Evolutionary conservation across 2,113 vertebrate species (phyloP).

Genomic region (Microtus richardsoni): DNA sequence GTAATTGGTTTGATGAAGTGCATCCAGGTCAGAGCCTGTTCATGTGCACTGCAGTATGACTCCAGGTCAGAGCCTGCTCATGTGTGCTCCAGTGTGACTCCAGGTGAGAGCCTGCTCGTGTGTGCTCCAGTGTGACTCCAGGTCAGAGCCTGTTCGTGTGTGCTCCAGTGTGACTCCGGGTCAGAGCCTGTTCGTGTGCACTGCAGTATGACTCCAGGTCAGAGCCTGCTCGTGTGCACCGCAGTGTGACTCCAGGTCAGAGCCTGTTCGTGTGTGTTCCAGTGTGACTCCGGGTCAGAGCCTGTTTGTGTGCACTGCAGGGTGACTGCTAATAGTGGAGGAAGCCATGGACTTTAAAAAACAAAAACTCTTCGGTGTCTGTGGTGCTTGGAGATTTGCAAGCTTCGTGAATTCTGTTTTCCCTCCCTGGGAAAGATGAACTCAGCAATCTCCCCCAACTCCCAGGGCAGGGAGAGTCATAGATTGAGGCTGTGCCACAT

Average conservation of each 20-base stretch:
- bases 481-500: not conserved
- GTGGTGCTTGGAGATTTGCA: not conserved
- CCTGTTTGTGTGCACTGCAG: not conserved
- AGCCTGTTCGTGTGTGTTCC: no score
- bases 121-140: not conserved
- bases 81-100: no score
- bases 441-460: not conserved
- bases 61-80: not conserved
- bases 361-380: not conserved
- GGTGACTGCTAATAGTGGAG: not conserved
- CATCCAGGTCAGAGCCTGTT: not conserved
- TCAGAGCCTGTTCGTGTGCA: not conserved
- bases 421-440: not conserved
- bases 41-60: no score
- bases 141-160: not conserved
- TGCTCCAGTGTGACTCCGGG: not conserved
- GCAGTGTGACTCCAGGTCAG: not conserved
- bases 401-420: not conserved
- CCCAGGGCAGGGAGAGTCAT: not conserved
- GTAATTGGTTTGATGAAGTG: no score
- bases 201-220: no score
- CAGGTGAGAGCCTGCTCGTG: not conserved
- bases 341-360: not conserved
- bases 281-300: not conserved
- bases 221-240: not conserved